These are phyloP conservation scores for Glaucomys volans DNA, from an alignment of 2,113 vertebrate genomes.

Conservation along the genomic window DNA sequence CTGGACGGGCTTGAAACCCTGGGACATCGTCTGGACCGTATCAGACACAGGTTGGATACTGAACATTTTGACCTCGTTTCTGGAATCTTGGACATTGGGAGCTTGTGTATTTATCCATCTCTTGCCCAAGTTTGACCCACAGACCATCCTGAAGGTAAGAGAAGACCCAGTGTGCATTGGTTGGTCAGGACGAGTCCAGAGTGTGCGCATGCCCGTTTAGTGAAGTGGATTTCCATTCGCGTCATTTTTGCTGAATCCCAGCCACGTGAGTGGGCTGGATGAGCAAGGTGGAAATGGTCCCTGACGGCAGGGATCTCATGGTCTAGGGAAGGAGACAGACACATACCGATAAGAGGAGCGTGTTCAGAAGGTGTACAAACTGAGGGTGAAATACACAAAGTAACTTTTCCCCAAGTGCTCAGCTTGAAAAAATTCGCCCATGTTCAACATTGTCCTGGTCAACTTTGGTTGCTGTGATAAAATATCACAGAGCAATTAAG, in stretches of 20 bases:
- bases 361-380: background rate
- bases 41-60: slow-evolving; percentile 68
- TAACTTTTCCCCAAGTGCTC: background rate
- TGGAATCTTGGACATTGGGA: slow-evolving; percentile 68
- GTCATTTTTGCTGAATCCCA: background rate
- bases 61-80: slow-evolving; percentile 7
- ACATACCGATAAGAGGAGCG: background rate
- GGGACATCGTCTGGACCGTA: slow-evolving; percentile 59
- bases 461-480: background rate
- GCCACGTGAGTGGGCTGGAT: background rate
- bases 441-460: background rate
- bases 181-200: background rate
- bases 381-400: background rate
- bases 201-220: background rate
- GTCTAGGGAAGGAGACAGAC: background rate
- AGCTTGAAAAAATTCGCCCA: background rate
- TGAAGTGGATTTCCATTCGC: background rate
- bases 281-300: background rate
- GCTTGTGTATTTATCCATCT: slow-evolving; percentile 60
- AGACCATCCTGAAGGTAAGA: slow-evolving; percentile 64
- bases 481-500: background rate
- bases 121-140: slow-evolving; percentile 66
- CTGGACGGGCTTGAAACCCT: background rate
- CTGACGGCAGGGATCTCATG: background rate
- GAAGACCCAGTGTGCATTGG: background rate